Evolutionary conservation across 2,113 vertebrate genomes (phyloP), one percentile per base, ranked within the genome.

Genomic region (Octodon degus): DNA sequence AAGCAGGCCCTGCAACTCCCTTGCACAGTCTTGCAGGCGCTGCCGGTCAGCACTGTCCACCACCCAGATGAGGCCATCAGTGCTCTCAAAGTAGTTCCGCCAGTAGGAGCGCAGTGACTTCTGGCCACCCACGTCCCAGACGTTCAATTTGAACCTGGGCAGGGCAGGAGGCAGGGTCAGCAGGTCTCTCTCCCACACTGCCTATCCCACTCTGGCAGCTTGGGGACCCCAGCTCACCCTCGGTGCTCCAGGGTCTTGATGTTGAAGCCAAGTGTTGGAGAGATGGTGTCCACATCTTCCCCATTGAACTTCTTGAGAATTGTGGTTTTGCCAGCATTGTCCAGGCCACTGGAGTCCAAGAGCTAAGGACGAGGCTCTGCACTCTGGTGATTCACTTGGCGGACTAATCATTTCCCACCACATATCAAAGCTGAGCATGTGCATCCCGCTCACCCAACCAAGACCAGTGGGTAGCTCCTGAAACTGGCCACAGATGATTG

Each of bases 31-130:
- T 47, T 99, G 98, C 97, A 99, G 97, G 90, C 99, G 98, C 90
- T 99, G 98, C 68, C 99, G 98, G 98, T 99, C 99, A 0, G 99
- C 99, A 0, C 99, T 99, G 98, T 99, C 99, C 98, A 99, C 99
- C 94, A 99, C 99, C 99, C 99, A 99, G 98, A 99, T 99, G 97
- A 99, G 98, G 40, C 99, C 99, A 0, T 99, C 99, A 0, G 99
- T 99, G 98, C 99, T 99, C 97, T 99, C 99, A 68, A 99, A 99
- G 98, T 99, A 99, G 98, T 99, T 99, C 97, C 99, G 98, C 99
- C 99, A 99, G 91, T 99, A 99, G 34, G 99, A 99, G 17, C 99
- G 99, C 96, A 99, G 98, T 0, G 99, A 99, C 97, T 99, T 99
- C 98, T 99, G 99, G 89, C 99, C 99, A 0, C 99, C 99, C 2